Evolutionary conservation across 2,113 vertebrate species (phyloP).

Genomic region (rat (Rattus norvegicus)): DNA sequence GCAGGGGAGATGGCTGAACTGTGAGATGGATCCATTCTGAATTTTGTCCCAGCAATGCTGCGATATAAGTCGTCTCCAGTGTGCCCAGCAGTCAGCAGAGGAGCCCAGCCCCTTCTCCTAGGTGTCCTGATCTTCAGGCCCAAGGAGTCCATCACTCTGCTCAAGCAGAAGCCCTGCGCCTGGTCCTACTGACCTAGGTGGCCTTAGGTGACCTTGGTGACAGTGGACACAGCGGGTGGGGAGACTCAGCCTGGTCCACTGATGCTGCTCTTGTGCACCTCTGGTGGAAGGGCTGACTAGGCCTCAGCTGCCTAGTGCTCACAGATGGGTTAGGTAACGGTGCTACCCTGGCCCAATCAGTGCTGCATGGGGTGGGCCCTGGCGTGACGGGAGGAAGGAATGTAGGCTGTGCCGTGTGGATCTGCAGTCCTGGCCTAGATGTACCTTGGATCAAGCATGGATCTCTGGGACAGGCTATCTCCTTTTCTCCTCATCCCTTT

Average conservation of each 20-base stretch:
- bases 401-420: background rate
- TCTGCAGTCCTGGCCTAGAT: background rate
- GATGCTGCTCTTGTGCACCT: background rate
- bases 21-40: background rate
- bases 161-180: background rate
- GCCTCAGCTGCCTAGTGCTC: background rate
- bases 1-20: background rate
- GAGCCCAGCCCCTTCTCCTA: background rate
- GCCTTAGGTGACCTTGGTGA: background rate
- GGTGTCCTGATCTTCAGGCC: background rate
- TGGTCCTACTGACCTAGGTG: background rate
- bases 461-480: background rate
- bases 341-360: background rate
- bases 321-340: background rate
- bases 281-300: too few relatives aligned
- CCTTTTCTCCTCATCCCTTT: background rate
- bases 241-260: background rate
- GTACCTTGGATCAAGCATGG: too few relatives aligned
- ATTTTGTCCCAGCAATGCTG: background rate
- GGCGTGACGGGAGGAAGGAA: background rate
- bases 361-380: too few relatives aligned
- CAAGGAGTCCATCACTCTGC: background rate
- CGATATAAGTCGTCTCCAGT: background rate
- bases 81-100: background rate
- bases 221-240: background rate